Base-by-base conservation (phyloP, 2,888 invertebrate species). In the Portevinia maculata region DNA sequence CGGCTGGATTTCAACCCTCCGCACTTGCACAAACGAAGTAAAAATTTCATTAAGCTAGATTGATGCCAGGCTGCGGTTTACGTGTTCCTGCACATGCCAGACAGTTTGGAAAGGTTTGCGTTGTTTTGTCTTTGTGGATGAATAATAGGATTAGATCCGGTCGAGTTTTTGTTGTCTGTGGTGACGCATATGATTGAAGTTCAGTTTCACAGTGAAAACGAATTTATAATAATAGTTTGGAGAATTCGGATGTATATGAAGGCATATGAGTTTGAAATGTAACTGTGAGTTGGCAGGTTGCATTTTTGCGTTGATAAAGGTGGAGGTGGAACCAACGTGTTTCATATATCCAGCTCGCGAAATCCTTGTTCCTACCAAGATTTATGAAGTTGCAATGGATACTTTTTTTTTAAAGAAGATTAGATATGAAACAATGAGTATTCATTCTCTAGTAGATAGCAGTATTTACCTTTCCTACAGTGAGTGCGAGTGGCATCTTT, bases 11-110 rank as follows among this genome's bases (percentile, higher is more conserved):
- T 55, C 71, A 67, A 52, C 34, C 8, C 34, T 24, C 34, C 30
- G 15, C 39, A 19, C 34, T 21, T 32, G 30, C 65, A 67, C 55
- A 55, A 55, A 71, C 71, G 78, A 78, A 62, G 67, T 78, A 67
- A 60, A 71, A 83, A 71, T 83, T 81, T 83, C 83, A 83, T 78
- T 78, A 67, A 67, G 62, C 71, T 52, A 52, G 65, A 67, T 76
- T 76, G 78, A 67, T 64, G 37, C 50, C 13, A 30, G 78, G 78
- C 67, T 78, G 83, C 39, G 78, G 83, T 83, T 55, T 76, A 50
- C 52, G 57, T 75, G 48, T 60, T 32, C 32, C 32, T 37, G 60
- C 53, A 76, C 53, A 37, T 30, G 46, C 19, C 46, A 83, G 67
- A 67, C 67, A 76, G 60, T 50, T 53, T 24, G 6, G 34, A 44